Conservation (phyloP, 2,113 vertebrate genomes). For the Malaclemys terrapin region DNA sequence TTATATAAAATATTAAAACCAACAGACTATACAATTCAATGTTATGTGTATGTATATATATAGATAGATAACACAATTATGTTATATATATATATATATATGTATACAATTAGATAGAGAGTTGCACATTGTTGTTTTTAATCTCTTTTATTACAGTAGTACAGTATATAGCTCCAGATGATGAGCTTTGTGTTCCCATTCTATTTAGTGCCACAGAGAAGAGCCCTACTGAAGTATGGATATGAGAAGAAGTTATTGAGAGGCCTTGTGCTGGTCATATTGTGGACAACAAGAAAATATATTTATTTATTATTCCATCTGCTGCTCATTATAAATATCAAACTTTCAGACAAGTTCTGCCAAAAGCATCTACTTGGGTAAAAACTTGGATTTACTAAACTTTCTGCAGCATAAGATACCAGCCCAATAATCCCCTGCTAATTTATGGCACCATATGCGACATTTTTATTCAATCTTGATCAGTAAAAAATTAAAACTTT, state of each 20-base stretch:
- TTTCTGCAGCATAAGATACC: slow-evolving; percentile 28
- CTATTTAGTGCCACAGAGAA: background rate
- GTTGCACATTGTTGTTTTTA: background rate
- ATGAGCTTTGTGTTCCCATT: slow-evolving; percentile 10
- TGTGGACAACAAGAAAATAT: slow-evolving; percentile 41
- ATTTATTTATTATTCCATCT: slow-evolving; percentile 63
- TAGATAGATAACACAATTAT: no score
- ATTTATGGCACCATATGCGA: slow-evolving; percentile 56
- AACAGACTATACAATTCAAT: background rate
- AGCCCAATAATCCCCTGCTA: slow-evolving; percentile 51
- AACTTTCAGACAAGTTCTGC: slow-evolving; percentile 1
- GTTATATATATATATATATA: no score
- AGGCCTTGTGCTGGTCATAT: background rate
- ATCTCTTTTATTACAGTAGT: background rate
- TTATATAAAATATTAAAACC: slow-evolving; percentile 16
- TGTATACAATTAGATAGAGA: no score
- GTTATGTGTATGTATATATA: background rate
- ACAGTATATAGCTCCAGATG: background rate
- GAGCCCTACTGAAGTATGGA: background rate
- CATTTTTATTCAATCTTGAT: slow-evolving; percentile 70
- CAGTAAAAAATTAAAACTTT: slow-evolving; percentile 80
- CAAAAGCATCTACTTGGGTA: slow-evolving; percentile 28
- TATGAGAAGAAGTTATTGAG: background rate
- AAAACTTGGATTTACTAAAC: slow-evolving; percentile 50
- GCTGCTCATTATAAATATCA: slow-evolving; percentile 51